Evolutionary conservation across 2,888 invertebrate species (phyloP), one percentile per base, ranked within the genome.

Genomic region (Cheiracanthium punctorium): DNA sequence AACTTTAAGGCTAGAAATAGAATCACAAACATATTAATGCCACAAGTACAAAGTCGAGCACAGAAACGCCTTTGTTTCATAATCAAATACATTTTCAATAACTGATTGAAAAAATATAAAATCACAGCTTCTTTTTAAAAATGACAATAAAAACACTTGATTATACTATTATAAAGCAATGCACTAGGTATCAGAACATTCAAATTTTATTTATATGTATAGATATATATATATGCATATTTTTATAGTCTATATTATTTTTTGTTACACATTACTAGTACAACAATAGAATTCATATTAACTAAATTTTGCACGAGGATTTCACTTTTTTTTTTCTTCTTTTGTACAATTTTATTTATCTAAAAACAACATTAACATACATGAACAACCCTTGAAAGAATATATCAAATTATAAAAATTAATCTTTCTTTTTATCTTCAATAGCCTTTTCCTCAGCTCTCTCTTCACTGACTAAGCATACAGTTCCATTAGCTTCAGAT

Each of bases 401-500:
- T 71, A 76, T 67, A 48, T 65, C 30, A 20, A 30, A 71, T 30
- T 32, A 77, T 67, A 84, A 79, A 73, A 74, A 73, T 81, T 77
- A 81, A 69, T 87, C 80, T 7, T 37, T 37, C 37, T 37, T 37
- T 37, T 37, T 37, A 37, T 37, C 37, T 58, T 76, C 73, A 43
- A 82, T 84, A 41, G 82, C 80, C 41, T 82, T 79, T 79, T 84
- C 82, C 48, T 74, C 37, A 10, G 88, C 71, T 67, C 80, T 82
- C n/a, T 30, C 65, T 67, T 69, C 82, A 24, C 29, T 41, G 20
- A 20, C 28, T 7, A 64, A 70, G 75, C 71, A 74, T 41, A 80
- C 88, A 41, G 64, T 29, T 58, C 87, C 87, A 81, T 87, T 87
- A n/a, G 81, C 80, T 41, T 77, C 87, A 17, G 77, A 87, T 37